Evolutionary conservation across 2,113 vertebrate genomes (phyloP).

Genomic region (Struthio camelus): DNA sequence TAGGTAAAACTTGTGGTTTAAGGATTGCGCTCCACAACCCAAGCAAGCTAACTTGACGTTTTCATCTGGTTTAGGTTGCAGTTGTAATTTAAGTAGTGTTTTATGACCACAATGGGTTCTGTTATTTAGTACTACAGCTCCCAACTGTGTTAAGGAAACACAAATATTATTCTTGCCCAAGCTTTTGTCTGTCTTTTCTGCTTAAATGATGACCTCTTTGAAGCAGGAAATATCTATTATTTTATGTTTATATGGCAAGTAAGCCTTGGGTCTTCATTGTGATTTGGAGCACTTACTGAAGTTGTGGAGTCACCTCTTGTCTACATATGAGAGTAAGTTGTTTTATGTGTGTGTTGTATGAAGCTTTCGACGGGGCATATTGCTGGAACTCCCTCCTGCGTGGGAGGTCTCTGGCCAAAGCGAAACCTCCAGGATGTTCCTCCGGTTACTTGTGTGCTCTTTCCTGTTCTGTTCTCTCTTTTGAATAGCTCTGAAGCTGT

Average conservation of each 20-base stretch:
- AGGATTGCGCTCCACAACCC: background rate
- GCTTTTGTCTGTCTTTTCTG: constrained; percentile 26
- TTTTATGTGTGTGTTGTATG: background rate
- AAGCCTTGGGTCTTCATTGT: background rate
- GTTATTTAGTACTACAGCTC: background rate
- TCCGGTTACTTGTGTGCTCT: background rate
- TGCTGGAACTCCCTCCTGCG: background rate
- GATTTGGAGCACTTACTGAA: background rate
- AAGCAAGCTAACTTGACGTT: background rate
- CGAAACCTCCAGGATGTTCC: background rate
- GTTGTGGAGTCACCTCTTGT: background rate
- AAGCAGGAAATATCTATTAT: background rate
- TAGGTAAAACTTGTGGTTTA: background rate
- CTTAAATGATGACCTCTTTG: background rate
- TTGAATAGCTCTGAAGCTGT: background rate
- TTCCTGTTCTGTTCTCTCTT: background rate
- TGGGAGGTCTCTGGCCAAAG: background rate
- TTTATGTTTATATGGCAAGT: constrained; percentile 6
- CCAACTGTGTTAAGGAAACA: background rate
- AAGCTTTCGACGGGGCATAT: fast-evolving
- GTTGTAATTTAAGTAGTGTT: background rate
- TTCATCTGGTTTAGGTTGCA: background rate
- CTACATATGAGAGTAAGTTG: background rate
- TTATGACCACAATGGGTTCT: background rate
- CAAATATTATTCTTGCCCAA: constrained; percentile 26